These are phyloP conservation scores for Chaenogobius annularis DNA, from an alignment of 2,113 vertebrate genomes.

Conservation along the genomic window DNA sequence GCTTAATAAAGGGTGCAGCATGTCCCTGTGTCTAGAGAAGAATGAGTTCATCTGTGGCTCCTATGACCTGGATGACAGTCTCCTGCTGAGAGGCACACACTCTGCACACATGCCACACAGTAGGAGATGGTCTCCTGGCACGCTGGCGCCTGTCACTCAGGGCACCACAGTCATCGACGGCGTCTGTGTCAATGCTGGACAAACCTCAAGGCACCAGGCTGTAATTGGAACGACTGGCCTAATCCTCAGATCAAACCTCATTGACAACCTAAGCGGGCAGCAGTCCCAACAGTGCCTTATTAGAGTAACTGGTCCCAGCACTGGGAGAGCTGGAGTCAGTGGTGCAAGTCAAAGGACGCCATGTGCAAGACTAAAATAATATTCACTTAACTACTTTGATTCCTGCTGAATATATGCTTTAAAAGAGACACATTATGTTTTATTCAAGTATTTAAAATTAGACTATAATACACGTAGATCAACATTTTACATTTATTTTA, in stretches of 20 bases:
- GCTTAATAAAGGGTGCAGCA: neutral
- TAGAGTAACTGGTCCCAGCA: constrained; percentile 56
- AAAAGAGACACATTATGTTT: neutral
- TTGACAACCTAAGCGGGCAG: constrained; percentile 72
- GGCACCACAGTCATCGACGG: constrained; percentile 68
- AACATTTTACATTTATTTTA: too few species aligned
- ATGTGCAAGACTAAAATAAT: neutral
- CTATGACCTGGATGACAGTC: constrained; percentile 18
- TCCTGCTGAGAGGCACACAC: constrained; percentile 11
- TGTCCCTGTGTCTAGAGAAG: neutral
- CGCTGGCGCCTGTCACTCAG: constrained; percentile 70
- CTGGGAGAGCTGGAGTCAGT: constrained; percentile 47
- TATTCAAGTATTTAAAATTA: too few species aligned
- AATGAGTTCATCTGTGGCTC: constrained; percentile 19
- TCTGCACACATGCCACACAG: constrained; percentile 26
- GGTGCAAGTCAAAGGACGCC: constrained; percentile 31
- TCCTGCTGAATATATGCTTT: neutral
- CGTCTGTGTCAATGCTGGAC: constrained; percentile 74
- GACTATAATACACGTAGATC: too few species aligned
- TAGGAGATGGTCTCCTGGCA: constrained; percentile 46
- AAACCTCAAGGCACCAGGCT: constrained; percentile 76
- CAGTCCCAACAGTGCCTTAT: constrained; percentile 70
- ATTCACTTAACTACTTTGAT: neutral
- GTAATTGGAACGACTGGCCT: constrained; percentile 74
- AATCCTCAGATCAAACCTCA: constrained; percentile 79